Evolutionary conservation across 1,140 invertebrate genomes (phyloP), one percentile per base, ranked within the genome.

Genomic region (Gonioctena quinquepunctata): DNA sequence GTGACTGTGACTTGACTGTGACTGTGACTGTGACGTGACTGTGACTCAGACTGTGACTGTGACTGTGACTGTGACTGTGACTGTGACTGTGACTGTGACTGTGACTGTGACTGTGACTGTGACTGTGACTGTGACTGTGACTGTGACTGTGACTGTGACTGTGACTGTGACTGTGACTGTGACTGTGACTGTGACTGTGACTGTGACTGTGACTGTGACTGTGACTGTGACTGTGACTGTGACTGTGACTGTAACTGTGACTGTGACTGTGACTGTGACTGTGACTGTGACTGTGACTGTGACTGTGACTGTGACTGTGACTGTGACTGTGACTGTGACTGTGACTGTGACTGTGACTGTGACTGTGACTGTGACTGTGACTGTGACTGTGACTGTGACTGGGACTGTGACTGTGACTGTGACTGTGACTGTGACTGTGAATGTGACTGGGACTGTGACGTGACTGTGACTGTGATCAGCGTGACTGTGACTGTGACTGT

Each of bases 161-260:
- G 16, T 52, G 3, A 18, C 50, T 1, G 16, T 52, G 16, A 0
- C 18, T 52, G 16, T 52, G 3, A 18, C 16, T 8, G 16, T 52
- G 16, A 2, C 8, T 19, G 16, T 52, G n/a, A 18, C 8, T 0
- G 16, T 19, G n/a, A 18, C 7, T 42, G 18, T 52, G 18, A 1
- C 50, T 2, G 50, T 16, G n/a, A 7, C 50, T 0, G 18, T 52
- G 50, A 7, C 16, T 2, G 50, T 0, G 50, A 19, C 50, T 1
- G 50, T 21, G 50, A 19, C 2, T 1, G 18, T 0, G 0, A 19
- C 2, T n/a, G n/a, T 50, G n/a, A 16, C 49, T 5, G 3, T 50
- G 49, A 16, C 49, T 50, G n/a, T 71, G 69, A 66, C 57, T 70
- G 72, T 74, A 68, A 72, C 75, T 72, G 69, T 76, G 56, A 54